Conservation (phyloP, 2,113 vertebrate species). For the Myrmecophaga tridactyla region DNA sequence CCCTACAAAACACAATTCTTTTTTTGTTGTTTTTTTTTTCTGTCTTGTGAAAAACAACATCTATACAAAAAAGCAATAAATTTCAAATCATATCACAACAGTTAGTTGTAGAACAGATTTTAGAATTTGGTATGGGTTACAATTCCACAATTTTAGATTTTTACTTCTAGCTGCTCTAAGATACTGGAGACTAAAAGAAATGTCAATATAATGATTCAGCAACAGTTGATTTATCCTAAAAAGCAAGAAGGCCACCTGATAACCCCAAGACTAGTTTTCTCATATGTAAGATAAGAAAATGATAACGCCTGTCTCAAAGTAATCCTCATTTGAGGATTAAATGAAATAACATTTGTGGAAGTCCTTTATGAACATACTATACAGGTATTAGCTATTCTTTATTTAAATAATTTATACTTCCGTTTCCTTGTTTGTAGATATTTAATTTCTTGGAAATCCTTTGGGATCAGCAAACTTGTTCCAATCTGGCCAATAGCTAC, state of each 20-base stretch:
- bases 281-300: neutral
- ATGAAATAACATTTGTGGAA: neutral
- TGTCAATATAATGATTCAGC: too few species aligned
- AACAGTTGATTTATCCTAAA: neutral
- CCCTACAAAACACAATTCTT: too few species aligned
- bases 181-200: too few species aligned
- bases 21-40: too few species aligned
- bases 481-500: neutral
- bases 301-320: neutral
- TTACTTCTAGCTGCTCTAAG: too few species aligned
- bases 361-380: neutral
- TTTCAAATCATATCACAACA: too few species aligned
- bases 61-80: too few species aligned
- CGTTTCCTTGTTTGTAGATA: neutral
- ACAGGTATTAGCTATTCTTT: neutral
- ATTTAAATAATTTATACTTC: neutral
- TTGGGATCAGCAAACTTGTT: neutral
- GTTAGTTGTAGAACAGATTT: too few species aligned
- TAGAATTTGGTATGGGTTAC: too few species aligned
- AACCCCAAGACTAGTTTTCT: neutral
- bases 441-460: neutral
- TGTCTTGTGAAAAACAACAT: too few species aligned
- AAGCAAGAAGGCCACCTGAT: neutral
- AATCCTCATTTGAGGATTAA: constrained; percentile 21
- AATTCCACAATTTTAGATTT: too few species aligned